Conservation (phyloP, 2,113 vertebrate species). For the Ginglymostoma cirratum region DNA sequence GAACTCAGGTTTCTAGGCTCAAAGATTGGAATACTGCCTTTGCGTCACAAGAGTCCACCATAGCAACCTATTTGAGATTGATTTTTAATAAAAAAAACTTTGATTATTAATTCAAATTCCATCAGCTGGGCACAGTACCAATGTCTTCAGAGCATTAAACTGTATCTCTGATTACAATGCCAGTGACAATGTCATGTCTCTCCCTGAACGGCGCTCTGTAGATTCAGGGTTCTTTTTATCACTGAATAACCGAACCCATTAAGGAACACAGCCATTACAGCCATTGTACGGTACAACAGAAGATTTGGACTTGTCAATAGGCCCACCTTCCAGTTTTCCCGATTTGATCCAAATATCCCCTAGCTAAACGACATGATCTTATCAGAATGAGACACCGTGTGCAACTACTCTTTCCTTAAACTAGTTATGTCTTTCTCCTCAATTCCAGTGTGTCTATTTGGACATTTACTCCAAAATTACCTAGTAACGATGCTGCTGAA, state of each 20-base stretch:
- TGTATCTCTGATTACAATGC: no score
- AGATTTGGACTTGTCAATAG: not conserved
- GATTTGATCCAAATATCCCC: no score
- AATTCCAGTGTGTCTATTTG: not conserved
- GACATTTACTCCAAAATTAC: not conserved
- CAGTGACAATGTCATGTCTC: no score
- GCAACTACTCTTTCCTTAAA: not conserved
- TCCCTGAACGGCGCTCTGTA: not conserved
- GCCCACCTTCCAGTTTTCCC: not conserved
- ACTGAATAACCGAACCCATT: not conserved
- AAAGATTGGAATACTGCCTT: no score
- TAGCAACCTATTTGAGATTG: no score
- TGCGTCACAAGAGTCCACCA: no score
- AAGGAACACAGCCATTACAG: not conserved
- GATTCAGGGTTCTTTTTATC: not conserved
- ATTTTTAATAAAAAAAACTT: no score
- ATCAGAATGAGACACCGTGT: not conserved
- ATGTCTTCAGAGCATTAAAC: no score
- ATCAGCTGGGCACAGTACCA: no score
- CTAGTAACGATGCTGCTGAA: not conserved
- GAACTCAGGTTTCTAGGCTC: no score
- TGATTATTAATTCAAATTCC: no score
- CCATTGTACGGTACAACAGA: not conserved
- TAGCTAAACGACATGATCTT: not conserved
- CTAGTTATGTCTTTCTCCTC: not conserved